These are phyloP conservation scores for Euura saliciscinereae DNA, from an alignment of 1,140 invertebrate genomes.

Conservation along the genomic window DNA sequence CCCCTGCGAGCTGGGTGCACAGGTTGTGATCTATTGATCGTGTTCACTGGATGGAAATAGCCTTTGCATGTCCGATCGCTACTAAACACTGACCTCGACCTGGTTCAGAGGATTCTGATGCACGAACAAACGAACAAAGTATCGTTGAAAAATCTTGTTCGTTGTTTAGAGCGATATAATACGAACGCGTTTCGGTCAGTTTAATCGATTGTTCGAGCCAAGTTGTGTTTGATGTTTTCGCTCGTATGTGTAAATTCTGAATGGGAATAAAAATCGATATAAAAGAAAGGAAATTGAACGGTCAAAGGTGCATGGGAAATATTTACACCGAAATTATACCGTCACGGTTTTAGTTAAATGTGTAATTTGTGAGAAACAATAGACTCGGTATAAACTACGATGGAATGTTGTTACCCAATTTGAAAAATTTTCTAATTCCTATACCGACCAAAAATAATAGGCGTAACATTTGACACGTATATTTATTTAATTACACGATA, in stretches of 20 bases:
- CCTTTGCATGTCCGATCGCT: slow-evolving; percentile 33
- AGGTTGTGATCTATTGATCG: slow-evolving; percentile 34
- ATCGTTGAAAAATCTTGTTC: neutral
- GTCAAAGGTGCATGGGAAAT: too few species aligned
- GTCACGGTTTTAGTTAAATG: too few species aligned
- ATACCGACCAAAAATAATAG: neutral
- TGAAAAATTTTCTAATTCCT: neutral
- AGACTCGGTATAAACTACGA: too few species aligned
- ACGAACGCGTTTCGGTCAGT: neutral
- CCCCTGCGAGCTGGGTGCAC: slow-evolving; percentile 14
- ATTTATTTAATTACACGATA: neutral
- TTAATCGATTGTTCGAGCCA: neutral
- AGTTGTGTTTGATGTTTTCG: too few species aligned
- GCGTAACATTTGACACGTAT: neutral
- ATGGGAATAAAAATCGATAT: too few species aligned
- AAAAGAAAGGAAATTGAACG: too few species aligned
- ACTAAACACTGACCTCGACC: slow-evolving; percentile 36
- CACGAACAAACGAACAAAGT: neutral
- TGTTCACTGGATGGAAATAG: slow-evolving; percentile 38
- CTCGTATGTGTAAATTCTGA: too few species aligned
- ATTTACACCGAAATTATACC: too few species aligned
- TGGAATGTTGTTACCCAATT: too few species aligned
- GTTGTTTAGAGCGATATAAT: neutral
- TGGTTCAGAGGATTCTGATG: slow-evolving; percentile 13
- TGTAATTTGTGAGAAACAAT: too few species aligned